Percentiles rank a stretch among this genome's conserved stretches.
These are phyloP conservation scores for Engystomops pustulosus DNA, from an alignment of 2,113 vertebrate genomes.

Conservation along the genomic window DNA sequence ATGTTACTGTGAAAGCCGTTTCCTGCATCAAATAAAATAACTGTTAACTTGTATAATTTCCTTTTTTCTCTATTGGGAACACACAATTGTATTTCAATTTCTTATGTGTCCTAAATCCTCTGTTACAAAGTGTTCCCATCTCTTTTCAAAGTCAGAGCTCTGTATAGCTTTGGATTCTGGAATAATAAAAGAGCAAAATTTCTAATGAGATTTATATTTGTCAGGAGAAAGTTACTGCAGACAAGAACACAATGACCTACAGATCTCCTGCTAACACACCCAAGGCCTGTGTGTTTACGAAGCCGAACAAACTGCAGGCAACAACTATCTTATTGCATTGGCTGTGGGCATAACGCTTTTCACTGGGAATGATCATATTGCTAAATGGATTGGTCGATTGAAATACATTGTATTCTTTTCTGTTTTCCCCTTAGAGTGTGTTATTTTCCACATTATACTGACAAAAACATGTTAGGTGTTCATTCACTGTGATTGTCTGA, in stretches of 20 bases:
- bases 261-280: conserved; percentile 63
- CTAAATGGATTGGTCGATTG: not conserved
- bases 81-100: too few relatives aligned
- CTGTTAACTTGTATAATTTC: too few relatives aligned
- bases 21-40: too few relatives aligned
- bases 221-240: conserved; percentile 56
- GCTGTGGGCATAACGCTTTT: not conserved
- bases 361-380: conserved; percentile 9
- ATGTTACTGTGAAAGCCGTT: too few relatives aligned
- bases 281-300: conserved; percentile 31
- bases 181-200: not conserved
- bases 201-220: conserved; percentile 31
- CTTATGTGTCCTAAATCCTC: not conserved
- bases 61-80: too few relatives aligned
- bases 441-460: too few relatives aligned
- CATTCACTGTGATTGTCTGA: not conserved
- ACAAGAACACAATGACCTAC: conserved; percentile 59
- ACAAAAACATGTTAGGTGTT: too few relatives aligned
- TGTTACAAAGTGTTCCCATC: not conserved
- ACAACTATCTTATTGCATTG: conserved; percentile 17
- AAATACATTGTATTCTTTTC: too few relatives aligned
- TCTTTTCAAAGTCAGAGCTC: not conserved
- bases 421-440: too few relatives aligned
- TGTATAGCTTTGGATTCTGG: not conserved
- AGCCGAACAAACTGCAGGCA: not conserved